Percentiles rank a stretch among this genome's conserved stretches.
These are phyloP conservation scores for Archivesica marissinica DNA, from an alignment of 1,140 invertebrate species.

Conservation along the genomic window DNA sequence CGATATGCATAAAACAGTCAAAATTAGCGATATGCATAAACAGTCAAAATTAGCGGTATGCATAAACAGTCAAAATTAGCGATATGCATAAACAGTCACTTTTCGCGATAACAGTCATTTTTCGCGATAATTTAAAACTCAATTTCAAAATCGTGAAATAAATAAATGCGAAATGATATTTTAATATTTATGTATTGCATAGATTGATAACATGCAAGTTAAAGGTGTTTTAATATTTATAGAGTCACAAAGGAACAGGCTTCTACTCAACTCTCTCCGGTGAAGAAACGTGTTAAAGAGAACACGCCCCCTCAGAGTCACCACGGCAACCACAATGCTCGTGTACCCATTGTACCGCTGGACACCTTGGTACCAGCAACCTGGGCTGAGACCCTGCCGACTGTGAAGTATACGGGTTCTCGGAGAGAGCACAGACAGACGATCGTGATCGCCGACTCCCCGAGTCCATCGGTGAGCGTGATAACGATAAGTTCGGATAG, in stretches of 20 bases:
- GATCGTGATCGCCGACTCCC: constrained; percentile 95
- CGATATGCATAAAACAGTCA: no score
- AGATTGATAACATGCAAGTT: no score
- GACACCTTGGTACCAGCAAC: constrained; percentile 45
- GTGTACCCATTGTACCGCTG: constrained; percentile 32
- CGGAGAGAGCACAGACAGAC: constrained; percentile 86
- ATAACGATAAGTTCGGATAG: constrained; percentile 99
- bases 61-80: no score
- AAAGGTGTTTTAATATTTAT: neutral
- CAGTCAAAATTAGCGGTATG: no score
- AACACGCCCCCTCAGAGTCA: constrained; percentile 91
- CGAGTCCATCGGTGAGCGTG: constrained; percentile 93
- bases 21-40: no score
- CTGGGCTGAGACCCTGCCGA: constrained; percentile 37
- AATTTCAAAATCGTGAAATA: neutral
- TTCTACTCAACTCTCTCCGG: constrained; percentile 92
- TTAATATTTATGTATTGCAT: no score
- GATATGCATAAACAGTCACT: no score
- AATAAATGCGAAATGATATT: neutral
- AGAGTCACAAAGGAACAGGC: constrained; percentile 93
- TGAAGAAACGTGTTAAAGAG: constrained; percentile 99
- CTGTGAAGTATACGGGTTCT: constrained; percentile 36
- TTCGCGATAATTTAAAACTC: no score
- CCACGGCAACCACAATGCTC: constrained; percentile 19
- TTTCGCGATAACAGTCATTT: no score